Conservation (phyloP, 2,797 vertebrate genomes). For the Allobates femoralis region DNA sequence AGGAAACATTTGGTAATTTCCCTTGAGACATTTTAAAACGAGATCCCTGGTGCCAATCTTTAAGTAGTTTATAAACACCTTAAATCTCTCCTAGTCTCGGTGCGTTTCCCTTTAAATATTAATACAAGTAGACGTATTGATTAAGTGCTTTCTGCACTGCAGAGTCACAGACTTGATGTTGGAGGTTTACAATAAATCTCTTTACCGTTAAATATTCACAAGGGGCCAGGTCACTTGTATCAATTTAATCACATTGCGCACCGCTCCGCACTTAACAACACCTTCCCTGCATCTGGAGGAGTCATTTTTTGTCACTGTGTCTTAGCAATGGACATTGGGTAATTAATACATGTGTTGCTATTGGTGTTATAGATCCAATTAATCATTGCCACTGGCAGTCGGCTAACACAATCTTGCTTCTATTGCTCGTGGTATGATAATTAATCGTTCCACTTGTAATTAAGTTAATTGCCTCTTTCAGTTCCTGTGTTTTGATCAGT, state of each 20-base stretch:
- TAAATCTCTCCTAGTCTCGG: neutral
- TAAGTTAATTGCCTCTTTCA: constrained; percentile 59
- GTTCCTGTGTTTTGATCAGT: constrained; percentile 44
- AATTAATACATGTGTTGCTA: constrained; percentile 34
- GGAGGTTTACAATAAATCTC: constrained; percentile 19
- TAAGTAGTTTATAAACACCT: neutral
- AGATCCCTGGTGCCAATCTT: neutral
- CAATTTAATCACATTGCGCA: constrained; percentile 4
- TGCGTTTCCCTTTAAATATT: neutral
- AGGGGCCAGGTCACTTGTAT: neutral
- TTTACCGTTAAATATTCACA: constrained; percentile 32
- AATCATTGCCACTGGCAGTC: constrained; percentile 46
- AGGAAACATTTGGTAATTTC: too few species aligned
- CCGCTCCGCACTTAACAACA: neutral
- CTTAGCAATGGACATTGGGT: constrained; percentile 20
- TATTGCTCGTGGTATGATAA: constrained; percentile 50
- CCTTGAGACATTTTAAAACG: neutral
- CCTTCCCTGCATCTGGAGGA: neutral
- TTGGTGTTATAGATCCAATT: constrained; percentile 44
- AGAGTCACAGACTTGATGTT: too few species aligned
- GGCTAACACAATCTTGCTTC: constrained; percentile 23
- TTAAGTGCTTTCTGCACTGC: neutral
- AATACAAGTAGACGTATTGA: constrained; percentile 9
- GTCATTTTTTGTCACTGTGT: neutral
- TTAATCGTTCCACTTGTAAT: constrained; percentile 58